Evolutionary conservation across 2,888 invertebrate species (phyloP).

Genomic region (Ophioninae sp.): DNA sequence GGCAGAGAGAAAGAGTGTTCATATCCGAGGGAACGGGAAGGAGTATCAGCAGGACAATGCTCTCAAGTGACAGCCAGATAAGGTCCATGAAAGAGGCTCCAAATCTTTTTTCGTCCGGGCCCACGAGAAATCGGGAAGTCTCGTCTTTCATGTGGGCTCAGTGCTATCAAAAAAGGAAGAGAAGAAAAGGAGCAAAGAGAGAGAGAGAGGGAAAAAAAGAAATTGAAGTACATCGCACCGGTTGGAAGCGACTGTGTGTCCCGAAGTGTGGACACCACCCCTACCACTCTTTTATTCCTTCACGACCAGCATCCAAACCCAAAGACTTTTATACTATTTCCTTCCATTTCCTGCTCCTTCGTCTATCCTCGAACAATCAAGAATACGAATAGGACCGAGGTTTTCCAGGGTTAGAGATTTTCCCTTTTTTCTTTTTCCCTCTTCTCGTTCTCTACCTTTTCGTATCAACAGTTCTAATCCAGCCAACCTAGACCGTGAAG

Average conservation of each 20-base stretch:
- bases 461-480: constrained; percentile 27
- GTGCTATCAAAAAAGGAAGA: constrained; percentile 47
- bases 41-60: constrained; percentile 56
- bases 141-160: constrained; percentile 59
- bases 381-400: constrained; percentile 27
- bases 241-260: constrained; percentile 53
- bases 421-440: constrained; percentile 22
- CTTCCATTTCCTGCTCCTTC: constrained; percentile 12
- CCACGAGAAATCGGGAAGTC: neutral
- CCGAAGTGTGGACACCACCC: constrained; percentile 50
- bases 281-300: constrained; percentile 26
- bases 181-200: constrained; percentile 7
- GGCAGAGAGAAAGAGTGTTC: constrained; percentile 30
- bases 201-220: constrained; percentile 1
- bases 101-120: constrained; percentile 57
- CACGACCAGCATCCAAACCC: constrained; percentile 34
- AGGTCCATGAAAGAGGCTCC: constrained; percentile 61
- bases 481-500: constrained; percentile 23
- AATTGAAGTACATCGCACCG: constrained; percentile 28
- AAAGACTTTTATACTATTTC: constrained; percentile 52
- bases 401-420: constrained; percentile 46
- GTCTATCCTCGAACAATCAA: constrained; percentile 56
- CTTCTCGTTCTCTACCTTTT: constrained; percentile 11
- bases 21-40: neutral
- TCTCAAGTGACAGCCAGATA: constrained; percentile 60